Evolutionary conservation across 2,797 vertebrate genomes (phyloP), one percentile per base, ranked within the genome.

Genomic region (Hippopotamyrus pictus): DNA sequence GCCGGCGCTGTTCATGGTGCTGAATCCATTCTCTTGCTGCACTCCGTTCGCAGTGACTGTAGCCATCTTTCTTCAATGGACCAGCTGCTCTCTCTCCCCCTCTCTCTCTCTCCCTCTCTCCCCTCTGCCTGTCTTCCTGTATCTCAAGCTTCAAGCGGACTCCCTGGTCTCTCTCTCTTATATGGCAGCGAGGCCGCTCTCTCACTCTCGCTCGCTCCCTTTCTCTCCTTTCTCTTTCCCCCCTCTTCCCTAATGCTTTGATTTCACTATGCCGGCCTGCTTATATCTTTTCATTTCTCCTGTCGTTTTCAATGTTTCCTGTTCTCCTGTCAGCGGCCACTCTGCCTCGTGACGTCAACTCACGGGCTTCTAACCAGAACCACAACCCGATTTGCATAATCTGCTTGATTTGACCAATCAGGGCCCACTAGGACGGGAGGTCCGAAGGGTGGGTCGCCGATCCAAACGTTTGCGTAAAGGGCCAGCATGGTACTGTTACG

Each of bases 1-100:
- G 94, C 94, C 95, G 95, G 94, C 95, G 97, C 97, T 97, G 97
- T 96, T 96, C 97, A 96, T 95, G 97, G 97, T 97, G 97, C 96
- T 97, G 97, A 97, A 97, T 93, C 96, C 95, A 96, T 97, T 96
- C 95, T 97, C 96, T 92, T 96, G 96, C 97, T 96, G 95, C 95
- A 96, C 95, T 96, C 96, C 97, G 96, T 97, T 97, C 95, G 96
- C 96, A 93, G 96, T 97, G 94, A 97, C 96, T 96, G 97, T 97
- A 96, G 97, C 97, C 98, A 98, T 98, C 96, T 96, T 97, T 96
- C 95, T 95, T 95, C 94, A 93, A 95, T 94, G 95, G 95, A 95
- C 95, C 95, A 94, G 94, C 91, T 94, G 91, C 94, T 90, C 94
- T 89, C 94, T 94, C 95, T 93, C 95, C 91, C 93, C 91, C 95